These are phyloP conservation scores for Leuciscus waleckii DNA, from an alignment of 2,797 vertebrate genomes.

Conservation along the genomic window DNA sequence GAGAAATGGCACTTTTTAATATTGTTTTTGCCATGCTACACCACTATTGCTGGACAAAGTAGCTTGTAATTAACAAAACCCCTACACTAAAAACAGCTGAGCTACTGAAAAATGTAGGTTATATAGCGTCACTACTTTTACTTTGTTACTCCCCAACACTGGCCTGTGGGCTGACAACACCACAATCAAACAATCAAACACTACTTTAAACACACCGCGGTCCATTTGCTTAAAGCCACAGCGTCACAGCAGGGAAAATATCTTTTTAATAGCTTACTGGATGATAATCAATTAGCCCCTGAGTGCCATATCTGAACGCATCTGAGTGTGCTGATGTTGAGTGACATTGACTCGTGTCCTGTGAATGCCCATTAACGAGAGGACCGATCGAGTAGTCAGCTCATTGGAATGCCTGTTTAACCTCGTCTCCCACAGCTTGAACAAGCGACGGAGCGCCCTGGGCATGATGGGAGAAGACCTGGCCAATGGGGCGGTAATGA, in stretches of 20 bases:
- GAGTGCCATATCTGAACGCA: slow-evolving; percentile 29
- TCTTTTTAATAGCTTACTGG: slow-evolving; percentile 46
- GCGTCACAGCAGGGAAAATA: slow-evolving; percentile 22
- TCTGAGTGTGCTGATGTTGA: slow-evolving; percentile 44
- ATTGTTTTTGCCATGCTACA: background rate
- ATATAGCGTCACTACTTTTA: background rate
- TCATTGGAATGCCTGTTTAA: slow-evolving; percentile 46
- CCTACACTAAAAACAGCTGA: background rate
- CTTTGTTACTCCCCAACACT: background rate
- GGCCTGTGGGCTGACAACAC: slow-evolving; percentile 11
- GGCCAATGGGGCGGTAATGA: slow-evolving; percentile 28
- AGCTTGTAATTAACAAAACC: background rate
- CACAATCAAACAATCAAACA: slow-evolving; percentile 36
- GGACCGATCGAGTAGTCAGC: slow-evolving; percentile 26
- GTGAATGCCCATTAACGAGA: slow-evolving; percentile 36
- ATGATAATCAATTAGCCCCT: slow-evolving; percentile 51
- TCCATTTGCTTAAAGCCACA: slow-evolving; percentile 34
- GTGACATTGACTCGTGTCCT: slow-evolving; percentile 51
- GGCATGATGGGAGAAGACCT: slow-evolving; percentile 28
- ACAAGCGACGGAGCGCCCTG: slow-evolving; percentile 28
- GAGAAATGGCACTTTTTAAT: background rate
- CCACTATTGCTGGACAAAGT: background rate
- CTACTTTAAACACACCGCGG: slow-evolving; percentile 5
- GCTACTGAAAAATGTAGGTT: background rate
- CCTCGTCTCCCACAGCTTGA: slow-evolving; percentile 29